Evolutionary conservation across 2,113 vertebrate genomes (phyloP).

Genomic region (Panthera tigris): DNA sequence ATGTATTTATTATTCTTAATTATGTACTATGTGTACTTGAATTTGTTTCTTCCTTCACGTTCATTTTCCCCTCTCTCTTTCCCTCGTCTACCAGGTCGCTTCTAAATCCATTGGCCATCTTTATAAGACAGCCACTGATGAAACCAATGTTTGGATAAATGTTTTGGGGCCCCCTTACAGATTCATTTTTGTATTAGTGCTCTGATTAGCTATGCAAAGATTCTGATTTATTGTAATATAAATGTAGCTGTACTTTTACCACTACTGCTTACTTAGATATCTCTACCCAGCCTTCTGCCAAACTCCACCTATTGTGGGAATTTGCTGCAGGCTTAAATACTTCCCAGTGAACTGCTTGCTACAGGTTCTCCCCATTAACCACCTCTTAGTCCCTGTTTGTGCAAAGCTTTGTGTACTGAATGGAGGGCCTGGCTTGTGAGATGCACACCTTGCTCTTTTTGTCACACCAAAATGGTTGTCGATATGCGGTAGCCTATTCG

Average conservation of each 20-base stretch:
- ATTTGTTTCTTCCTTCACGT: neutral
- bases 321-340: neutral
- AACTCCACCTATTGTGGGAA: neutral
- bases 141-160: neutral
- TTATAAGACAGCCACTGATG: neutral
- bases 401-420: neutral
- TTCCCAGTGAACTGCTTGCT: neutral
- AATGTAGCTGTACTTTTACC: neutral
- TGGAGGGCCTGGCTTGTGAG: neutral
- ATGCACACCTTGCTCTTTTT: neutral
- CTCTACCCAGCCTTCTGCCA: conserved; percentile 12
- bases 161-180: neutral
- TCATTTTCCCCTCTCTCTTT: neutral
- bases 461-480: neutral
- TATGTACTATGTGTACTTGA: neutral
- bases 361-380: neutral
- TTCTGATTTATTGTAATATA: neutral
- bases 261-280: neutral
- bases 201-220: neutral
- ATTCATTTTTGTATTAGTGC: neutral
- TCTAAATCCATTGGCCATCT: neutral
- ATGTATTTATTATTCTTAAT: neutral
- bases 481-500: neutral
- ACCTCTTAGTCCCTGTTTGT: neutral
- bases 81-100: neutral